Evolutionary conservation across 2,797 vertebrate genomes (phyloP).

Genomic region (Macropus fuliginosus): DNA sequence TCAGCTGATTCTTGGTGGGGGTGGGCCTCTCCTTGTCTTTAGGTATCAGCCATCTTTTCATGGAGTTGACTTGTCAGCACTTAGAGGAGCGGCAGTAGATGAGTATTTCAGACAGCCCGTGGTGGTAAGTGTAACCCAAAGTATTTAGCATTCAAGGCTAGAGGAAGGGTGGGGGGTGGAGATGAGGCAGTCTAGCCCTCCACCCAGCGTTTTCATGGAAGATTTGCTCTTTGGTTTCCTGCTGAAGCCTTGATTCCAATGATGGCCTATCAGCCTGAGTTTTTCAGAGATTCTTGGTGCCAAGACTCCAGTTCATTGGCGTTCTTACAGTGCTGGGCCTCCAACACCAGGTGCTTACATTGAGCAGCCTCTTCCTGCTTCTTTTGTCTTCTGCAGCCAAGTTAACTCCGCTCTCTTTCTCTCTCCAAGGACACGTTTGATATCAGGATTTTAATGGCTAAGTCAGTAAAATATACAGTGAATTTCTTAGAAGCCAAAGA

Average conservation of each 20-base stretch:
- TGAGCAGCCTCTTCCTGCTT: not conserved
- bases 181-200: no score
- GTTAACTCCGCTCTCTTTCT: not conserved
- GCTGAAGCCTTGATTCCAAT: not conserved
- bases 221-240: not conserved
- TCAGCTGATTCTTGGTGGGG: no score
- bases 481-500: conserved; percentile 99
- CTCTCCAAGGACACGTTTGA: conserved; percentile 94
- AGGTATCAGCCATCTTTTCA: conserved; percentile 99
- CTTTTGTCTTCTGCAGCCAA: not conserved
- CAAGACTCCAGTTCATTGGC: not conserved
- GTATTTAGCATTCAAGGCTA: not conserved
- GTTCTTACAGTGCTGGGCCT: not conserved
- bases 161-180: not conserved
- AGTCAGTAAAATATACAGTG: conserved; percentile 97
- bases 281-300: not conserved
- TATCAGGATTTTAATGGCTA: conserved; percentile 97
- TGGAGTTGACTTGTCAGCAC: conserved; percentile 95
- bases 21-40: not conserved
- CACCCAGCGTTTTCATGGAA: not conserved
- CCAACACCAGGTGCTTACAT: not conserved
- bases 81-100: conserved; percentile 96
- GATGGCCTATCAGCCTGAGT: not conserved
- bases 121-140: conserved; percentile 87
- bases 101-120: conserved; percentile 98